phyloP scores from a whole-genome alignment of 1,140 invertebrate genomes.

The Psilanteris sp. region DNA sequence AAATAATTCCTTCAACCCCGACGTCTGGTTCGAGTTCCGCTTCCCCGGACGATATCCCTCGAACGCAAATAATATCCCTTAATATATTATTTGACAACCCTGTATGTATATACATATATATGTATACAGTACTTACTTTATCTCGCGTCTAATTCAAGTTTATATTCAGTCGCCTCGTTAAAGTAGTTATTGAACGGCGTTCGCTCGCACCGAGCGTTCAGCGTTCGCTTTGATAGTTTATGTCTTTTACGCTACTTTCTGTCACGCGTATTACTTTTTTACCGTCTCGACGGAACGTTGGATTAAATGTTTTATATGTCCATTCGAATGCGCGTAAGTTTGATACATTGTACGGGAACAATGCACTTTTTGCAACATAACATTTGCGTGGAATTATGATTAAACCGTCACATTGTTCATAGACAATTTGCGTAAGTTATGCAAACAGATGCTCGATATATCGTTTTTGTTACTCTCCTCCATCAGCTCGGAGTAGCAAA shows the following conservation, averaged over 20 bases:
- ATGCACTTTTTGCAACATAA: slow-evolving; percentile 24
- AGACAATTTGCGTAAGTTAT: slow-evolving; percentile 18
- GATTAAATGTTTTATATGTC: slow-evolving; percentile 43
- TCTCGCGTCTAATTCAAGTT: too few relatives aligned
- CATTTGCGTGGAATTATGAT: slow-evolving; percentile 43
- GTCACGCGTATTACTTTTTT: slow-evolving; percentile 24
- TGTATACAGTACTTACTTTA: too few relatives aligned
- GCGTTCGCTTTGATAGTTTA: slow-evolving; percentile 22
- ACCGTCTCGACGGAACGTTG: background rate
- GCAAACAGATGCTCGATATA: slow-evolving; percentile 8
- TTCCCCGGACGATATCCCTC: too few relatives aligned
- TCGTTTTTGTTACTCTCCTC: slow-evolving; percentile 37
- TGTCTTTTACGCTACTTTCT: slow-evolving; percentile 14
- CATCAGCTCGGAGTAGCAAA: too few relatives aligned
- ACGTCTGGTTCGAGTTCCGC: too few relatives aligned
- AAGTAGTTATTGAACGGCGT: too few relatives aligned
- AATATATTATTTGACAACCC: too few relatives aligned
- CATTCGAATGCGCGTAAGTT: slow-evolving; percentile 26
- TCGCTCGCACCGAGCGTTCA: slow-evolving; percentile 2
- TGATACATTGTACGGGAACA: slow-evolving; percentile 21
- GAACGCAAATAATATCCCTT: too few relatives aligned
- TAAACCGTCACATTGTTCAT: slow-evolving; percentile 37
- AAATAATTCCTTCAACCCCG: too few relatives aligned
- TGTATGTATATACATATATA: too few relatives aligned
- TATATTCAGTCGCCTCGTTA: too few relatives aligned